Percentiles rank a stretch among this genome's conserved stretches.
phyloP scores from a whole-genome alignment of 2,113 vertebrate species.

The Carassius carassius region DNA sequence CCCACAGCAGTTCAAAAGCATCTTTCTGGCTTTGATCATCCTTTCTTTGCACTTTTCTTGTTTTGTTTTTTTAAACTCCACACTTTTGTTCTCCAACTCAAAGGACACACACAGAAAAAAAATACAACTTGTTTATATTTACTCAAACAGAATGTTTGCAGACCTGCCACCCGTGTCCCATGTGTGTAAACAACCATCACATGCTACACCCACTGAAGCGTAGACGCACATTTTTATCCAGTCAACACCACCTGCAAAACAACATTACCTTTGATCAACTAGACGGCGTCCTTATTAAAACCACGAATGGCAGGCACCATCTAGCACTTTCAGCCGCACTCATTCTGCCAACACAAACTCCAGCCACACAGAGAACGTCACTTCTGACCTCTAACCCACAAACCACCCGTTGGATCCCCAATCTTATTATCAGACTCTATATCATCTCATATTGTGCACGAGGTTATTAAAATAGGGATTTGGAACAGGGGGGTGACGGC shows the following conservation, averaged over 20 bases:
- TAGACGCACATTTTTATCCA: background rate
- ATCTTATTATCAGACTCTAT: constrained; percentile 44
- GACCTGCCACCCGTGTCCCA: constrained; percentile 24
- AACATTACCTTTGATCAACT: constrained; percentile 33
- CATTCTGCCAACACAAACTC: constrained; percentile 17
- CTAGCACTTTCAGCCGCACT: background rate
- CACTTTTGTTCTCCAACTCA: constrained; percentile 53
- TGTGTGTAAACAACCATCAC: constrained; percentile 34
- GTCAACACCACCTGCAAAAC: constrained; percentile 31
- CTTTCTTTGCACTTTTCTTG: constrained; percentile 51
- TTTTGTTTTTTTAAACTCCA: background rate
- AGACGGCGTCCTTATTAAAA: constrained; percentile 18
- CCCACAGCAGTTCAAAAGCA: constrained; percentile 51
- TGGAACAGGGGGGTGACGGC: constrained; percentile 17
- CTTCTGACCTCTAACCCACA: constrained; percentile 38
- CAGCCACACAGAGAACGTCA: background rate
- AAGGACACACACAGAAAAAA: constrained; percentile 43
- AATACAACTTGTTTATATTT: constrained; percentile 54
- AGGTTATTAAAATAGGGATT: constrained; percentile 19
- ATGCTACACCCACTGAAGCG: constrained; percentile 23
- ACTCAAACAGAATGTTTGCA: constrained; percentile 43
- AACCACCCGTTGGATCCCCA: constrained; percentile 6
- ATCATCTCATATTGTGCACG: constrained; percentile 21
- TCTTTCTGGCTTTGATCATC: constrained; percentile 56
- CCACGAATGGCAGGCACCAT: background rate